These are phyloP conservation scores for Leptopilina myrica DNA, from an alignment of 2,888 invertebrate genomes.

Conservation along the genomic window DNA sequence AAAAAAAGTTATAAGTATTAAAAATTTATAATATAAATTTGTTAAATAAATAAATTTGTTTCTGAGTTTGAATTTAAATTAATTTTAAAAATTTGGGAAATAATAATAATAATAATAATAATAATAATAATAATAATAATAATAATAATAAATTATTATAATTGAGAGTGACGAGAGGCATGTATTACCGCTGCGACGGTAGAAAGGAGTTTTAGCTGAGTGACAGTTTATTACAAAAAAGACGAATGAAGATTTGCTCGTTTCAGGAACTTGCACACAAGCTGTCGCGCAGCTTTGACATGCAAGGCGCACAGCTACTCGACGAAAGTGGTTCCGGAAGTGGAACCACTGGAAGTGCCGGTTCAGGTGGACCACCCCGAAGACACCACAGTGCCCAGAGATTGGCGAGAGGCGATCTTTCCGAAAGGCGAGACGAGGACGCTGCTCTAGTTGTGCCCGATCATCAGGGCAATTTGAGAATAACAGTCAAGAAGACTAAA, in stretches of 20 bases:
- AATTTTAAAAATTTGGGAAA: too few relatives aligned
- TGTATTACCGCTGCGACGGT: conserved; percentile 36
- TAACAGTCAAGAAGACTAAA: conserved; percentile 94
- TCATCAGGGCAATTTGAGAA: conserved; percentile 91
- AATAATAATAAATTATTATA: background rate
- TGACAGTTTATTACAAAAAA: conserved; percentile 41
- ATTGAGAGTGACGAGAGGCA: conserved; percentile 5
- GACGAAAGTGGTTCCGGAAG: conserved; percentile 69
- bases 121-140: too few relatives aligned
- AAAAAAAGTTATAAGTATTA: too few relatives aligned
- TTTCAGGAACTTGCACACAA: conserved; percentile 91
- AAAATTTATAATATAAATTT: too few relatives aligned
- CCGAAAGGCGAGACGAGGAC: conserved; percentile 80
- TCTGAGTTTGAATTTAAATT: too few relatives aligned
- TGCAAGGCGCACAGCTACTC: conserved; percentile 82
- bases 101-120: too few relatives aligned
- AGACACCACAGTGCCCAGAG: conserved; percentile 74
- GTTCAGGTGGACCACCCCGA: conserved; percentile 69
- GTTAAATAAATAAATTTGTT: too few relatives aligned
- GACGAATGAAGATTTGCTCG: conserved; percentile 57
- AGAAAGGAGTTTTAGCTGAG: background rate
- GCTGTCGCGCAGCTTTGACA: conserved; percentile 90
- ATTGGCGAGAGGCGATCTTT: conserved; percentile 61
- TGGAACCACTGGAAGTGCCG: conserved; percentile 62
- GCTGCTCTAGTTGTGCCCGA: conserved; percentile 88